Evolutionary conservation across 2,113 vertebrate genomes (phyloP).

Genomic region (Buteo buteo): DNA sequence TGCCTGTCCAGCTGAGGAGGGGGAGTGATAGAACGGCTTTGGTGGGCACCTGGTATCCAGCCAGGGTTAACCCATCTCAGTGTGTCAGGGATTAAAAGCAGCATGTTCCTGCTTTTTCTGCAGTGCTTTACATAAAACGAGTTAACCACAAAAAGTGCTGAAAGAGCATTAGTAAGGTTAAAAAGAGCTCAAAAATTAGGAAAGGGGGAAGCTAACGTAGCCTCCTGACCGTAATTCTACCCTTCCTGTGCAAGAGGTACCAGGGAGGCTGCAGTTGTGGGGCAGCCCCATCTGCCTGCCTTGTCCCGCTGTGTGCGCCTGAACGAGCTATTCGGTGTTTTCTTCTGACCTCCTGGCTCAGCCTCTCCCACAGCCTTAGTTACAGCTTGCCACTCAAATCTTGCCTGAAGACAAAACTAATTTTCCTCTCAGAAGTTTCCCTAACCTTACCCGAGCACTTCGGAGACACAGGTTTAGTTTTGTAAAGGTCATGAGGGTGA

Average conservation of each 20-base stretch:
- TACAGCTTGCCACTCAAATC: not conserved
- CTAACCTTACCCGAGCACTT: not conserved
- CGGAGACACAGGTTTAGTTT: not conserved
- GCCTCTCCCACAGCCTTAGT: not conserved
- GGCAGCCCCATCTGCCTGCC: not conserved
- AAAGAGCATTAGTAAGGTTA: not conserved
- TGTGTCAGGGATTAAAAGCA: not conserved
- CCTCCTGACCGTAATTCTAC: rapidly evolving
- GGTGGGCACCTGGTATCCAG: too few species aligned
- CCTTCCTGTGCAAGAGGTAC: not conserved
- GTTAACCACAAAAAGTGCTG: not conserved
- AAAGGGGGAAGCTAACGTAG: not conserved
- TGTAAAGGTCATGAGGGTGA: not conserved
- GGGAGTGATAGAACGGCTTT: too few species aligned
- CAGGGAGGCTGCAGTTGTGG: not conserved
- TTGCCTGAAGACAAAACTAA: not conserved
- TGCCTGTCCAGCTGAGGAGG: too few species aligned
- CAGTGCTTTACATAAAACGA: not conserved
- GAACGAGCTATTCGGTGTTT: rapidly evolving
- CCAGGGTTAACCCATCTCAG: not conserved
- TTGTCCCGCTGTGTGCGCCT: rapidly evolving
- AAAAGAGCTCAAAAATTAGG: not conserved
- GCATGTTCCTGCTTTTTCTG: not conserved
- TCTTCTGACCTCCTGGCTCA: not conserved
- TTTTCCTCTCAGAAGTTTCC: not conserved